Conservation (phyloP, 2,797 vertebrate genomes). For the Cynodonichthys magdalenae region DNA sequence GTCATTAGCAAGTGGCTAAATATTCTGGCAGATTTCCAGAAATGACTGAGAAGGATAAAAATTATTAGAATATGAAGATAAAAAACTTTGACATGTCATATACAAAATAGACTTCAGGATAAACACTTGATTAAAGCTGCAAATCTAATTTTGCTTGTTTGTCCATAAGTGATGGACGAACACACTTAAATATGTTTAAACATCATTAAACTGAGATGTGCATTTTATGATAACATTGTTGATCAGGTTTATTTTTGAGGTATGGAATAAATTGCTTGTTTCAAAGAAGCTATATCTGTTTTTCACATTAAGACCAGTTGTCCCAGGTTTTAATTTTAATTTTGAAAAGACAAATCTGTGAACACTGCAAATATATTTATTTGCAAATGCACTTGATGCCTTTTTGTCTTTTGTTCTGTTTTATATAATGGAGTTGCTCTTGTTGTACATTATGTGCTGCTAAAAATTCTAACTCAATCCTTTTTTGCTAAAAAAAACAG, state of each 20-base stretch:
- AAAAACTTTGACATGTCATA: not conserved
- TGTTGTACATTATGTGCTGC: too few species aligned
- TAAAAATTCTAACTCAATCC: too few species aligned
- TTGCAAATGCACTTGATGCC: not conserved
- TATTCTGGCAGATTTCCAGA: not conserved
- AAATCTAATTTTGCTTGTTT: not conserved
- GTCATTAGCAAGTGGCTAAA: not conserved
- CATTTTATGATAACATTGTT: not conserved
- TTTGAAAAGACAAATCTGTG: slow-evolving; percentile 7
- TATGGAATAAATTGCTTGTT: not conserved
- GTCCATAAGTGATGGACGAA: not conserved
- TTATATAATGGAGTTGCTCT: too few species aligned
- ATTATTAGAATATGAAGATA: not conserved
- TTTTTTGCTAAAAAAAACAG: too few species aligned
- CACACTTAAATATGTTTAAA: too few species aligned
- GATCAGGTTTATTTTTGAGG: not conserved
- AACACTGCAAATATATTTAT: not conserved
- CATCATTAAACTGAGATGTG: not conserved
- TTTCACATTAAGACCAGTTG: not conserved
- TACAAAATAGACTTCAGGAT: too few species aligned
- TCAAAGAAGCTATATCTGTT: not conserved
- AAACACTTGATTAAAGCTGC: not conserved
- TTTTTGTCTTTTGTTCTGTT: too few species aligned
- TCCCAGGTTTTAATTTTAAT: slow-evolving; percentile 2
- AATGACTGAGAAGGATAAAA: not conserved